A percentile compares a stretch with the other conserved stretches of the same genome.
Evolutionary conservation across 2,113 vertebrate species (phyloP).

Genomic region (Lophochroa leadbeateri): DNA sequence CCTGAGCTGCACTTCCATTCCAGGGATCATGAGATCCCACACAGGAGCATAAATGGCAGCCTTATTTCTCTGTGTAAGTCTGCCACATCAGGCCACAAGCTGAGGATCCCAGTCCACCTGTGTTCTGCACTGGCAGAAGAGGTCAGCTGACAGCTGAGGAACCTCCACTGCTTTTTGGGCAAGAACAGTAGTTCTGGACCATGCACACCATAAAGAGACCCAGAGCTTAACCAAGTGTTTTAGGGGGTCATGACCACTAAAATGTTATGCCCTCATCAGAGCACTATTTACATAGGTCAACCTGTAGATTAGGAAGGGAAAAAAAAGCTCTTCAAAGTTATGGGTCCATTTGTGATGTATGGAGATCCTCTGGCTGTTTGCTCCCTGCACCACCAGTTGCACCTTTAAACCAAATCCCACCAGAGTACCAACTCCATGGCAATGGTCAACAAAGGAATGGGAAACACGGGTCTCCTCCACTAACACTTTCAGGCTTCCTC

Average conservation of each 20-base stretch:
- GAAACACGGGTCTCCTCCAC: background rate
- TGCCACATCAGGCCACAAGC: background rate
- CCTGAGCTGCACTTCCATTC: fast-evolving
- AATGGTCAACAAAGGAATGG: background rate
- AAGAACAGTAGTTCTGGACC: background rate
- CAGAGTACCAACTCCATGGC: background rate
- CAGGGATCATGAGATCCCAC: background rate
- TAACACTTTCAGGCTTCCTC: background rate
- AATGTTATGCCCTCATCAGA: background rate
- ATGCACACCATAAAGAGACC: background rate
- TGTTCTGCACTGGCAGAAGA: background rate
- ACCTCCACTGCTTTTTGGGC: background rate
- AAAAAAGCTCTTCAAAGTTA: background rate
- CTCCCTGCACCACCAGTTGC: background rate
- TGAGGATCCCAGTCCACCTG: background rate
- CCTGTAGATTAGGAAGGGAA: background rate
- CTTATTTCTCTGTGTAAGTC: background rate
- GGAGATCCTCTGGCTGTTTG: background rate
- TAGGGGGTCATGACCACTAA: background rate
- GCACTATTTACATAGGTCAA: background rate
- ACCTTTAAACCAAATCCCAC: background rate
- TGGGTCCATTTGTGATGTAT: background rate
- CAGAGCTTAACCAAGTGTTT: background rate
- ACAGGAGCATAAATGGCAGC: background rate
- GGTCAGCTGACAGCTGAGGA: background rate